A percentile compares a stretch with the other conserved stretches of the same genome.
phyloP scores from a whole-genome alignment of 1,140 invertebrate species.

The Hyles vespertilio region DNA sequence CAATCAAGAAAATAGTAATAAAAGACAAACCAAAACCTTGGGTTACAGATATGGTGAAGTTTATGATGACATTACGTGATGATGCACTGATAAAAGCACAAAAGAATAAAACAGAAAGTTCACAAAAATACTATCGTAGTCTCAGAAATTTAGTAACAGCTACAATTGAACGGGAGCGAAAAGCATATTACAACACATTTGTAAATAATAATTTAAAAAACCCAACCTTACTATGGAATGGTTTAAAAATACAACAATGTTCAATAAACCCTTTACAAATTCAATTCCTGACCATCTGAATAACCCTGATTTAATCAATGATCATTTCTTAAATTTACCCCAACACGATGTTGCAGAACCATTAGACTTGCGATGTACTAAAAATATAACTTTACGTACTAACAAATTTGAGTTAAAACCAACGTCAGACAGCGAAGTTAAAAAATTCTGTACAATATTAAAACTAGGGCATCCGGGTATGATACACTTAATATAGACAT shows the following conservation, averaged over 20 bases:
- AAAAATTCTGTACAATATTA: too few species aligned
- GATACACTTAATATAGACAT: too few species aligned
- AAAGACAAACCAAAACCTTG: constrained; percentile 3
- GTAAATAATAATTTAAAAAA: constrained; percentile 13
- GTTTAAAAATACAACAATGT: constrained; percentile 8
- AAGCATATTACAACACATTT: constrained; percentile 14
- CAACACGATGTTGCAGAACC: too few species aligned
- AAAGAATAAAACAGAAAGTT: constrained; percentile 1
- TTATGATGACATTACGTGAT: constrained; percentile 11
- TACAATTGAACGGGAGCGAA: constrained; percentile 15
- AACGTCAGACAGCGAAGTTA: too few species aligned
- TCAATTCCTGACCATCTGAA: constrained; percentile 8
- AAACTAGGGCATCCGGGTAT: too few species aligned
- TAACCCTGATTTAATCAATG: constrained; percentile 8
- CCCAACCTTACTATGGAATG: constrained; percentile 10
- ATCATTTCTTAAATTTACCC: too few species aligned
- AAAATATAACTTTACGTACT: too few species aligned
- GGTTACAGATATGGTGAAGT: constrained; percentile 11
- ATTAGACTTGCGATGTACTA: too few species aligned
- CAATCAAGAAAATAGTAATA: constrained; percentile 3
- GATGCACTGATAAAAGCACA: constrained; percentile 9
- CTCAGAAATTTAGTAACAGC: constrained; percentile 13
- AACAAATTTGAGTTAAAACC: too few species aligned
- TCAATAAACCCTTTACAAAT: constrained; percentile 1
- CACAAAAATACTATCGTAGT: constrained; percentile 10